These are phyloP conservation scores for Toxotes jaculatrix DNA, from an alignment of 2,113 vertebrate species.

Conservation along the genomic window DNA sequence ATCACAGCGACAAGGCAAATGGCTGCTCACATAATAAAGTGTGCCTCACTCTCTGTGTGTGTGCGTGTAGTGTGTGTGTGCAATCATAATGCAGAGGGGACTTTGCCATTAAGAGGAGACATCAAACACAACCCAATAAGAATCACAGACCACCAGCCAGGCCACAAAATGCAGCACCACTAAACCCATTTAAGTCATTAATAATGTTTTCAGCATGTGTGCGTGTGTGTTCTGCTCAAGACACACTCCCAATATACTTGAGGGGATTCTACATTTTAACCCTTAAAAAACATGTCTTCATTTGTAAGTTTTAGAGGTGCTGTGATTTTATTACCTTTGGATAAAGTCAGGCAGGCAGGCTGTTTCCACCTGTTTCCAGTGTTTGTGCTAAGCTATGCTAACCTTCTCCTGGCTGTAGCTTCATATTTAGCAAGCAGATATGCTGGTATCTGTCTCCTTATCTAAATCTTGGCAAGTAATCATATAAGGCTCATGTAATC, in stretches of 20 bases:
- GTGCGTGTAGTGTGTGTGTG: constrained; percentile 29
- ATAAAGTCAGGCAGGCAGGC: not conserved
- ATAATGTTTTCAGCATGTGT: constrained; percentile 56
- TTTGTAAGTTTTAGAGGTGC: too few species aligned
- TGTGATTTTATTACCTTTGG: not conserved
- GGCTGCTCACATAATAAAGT: constrained; percentile 71
- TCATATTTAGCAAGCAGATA: not conserved
- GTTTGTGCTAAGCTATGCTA: not conserved
- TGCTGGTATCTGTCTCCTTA: not conserved
- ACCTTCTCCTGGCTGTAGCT: not conserved
- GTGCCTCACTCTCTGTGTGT: constrained; percentile 18
- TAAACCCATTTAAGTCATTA: constrained; percentile 69
- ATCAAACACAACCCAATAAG: constrained; percentile 75
- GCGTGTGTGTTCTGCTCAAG: constrained; percentile 21
- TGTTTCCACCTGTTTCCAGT: not conserved
- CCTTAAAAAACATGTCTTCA: not conserved
- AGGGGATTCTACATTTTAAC: constrained; percentile 16
- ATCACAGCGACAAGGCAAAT: constrained; percentile 76
- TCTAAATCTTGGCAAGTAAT: not conserved
- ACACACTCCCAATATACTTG: not conserved
- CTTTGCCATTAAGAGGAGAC: constrained; percentile 75
- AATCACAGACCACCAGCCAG: constrained; percentile 47
- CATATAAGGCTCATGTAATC: not conserved
- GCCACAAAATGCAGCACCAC: constrained; percentile 41
- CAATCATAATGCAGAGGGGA: constrained; percentile 64